phyloP scores from a whole-genome alignment of 64 coral and sea anemone species.

The Montipora foliosa region DNA sequence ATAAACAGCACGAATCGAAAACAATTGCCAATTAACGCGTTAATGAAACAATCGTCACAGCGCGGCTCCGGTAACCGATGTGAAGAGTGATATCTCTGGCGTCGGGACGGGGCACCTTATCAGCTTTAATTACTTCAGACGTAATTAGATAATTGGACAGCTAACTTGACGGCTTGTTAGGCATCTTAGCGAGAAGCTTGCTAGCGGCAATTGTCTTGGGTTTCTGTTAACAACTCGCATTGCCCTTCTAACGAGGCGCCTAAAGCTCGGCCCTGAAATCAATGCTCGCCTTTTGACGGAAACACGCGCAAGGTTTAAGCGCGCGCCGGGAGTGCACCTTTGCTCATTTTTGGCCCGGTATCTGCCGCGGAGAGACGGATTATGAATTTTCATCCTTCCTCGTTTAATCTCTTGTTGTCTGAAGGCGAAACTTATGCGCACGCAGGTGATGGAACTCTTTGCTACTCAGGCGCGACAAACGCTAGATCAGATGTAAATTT shows the following conservation, averaged over 20 bases:
- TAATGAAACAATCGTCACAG: conserved; percentile 46
- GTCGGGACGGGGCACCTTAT: conserved; percentile 80
- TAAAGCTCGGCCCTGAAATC: conserved; percentile 50
- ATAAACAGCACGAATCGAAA: conserved; percentile 71
- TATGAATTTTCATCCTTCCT: conserved; percentile 57
- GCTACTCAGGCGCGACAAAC: conserved; percentile 27
- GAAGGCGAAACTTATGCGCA: conserved; percentile 36
- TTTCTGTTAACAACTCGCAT: conserved; percentile 41
- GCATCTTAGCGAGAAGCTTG: conserved; percentile 63
- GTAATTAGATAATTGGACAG: conserved; percentile 99
- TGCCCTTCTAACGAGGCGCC: conserved; percentile 61
- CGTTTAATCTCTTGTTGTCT: conserved; percentile 46
- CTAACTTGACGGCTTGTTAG: conserved; percentile 96
- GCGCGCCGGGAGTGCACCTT: not conserved
- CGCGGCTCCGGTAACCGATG: conserved; percentile 58
- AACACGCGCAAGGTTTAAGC: conserved; percentile 24
- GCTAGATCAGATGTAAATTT: conserved; percentile 45
- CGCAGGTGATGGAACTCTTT: conserved; percentile 18
- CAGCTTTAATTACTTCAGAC: conserved; percentile 81
- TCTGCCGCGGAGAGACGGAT: conserved; percentile 19
- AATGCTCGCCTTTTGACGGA: conserved; percentile 39
- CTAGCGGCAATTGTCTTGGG: conserved; percentile 41
- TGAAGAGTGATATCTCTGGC: conserved; percentile 62
- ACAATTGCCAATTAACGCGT: conserved; percentile 66
- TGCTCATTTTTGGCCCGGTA: conserved; percentile 6